phyloP scores from a whole-genome alignment of 2,113 vertebrate genomes.

The Sardina pilchardus region DNA sequence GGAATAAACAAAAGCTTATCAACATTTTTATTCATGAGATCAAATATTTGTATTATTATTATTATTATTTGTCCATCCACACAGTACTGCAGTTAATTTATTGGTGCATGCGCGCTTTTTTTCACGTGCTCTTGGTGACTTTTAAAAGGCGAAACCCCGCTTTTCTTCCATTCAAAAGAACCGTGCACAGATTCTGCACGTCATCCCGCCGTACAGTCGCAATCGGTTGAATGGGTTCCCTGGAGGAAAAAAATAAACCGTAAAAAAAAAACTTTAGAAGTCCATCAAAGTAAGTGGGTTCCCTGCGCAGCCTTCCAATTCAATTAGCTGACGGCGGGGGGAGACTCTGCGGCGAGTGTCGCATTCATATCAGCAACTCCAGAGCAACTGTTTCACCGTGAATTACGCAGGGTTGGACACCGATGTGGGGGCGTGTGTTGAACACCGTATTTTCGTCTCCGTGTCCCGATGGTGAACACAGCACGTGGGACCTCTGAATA shows the following conservation, averaged over 20 bases:
- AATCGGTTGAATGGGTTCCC: neutral
- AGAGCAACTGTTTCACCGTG: conserved; percentile 15
- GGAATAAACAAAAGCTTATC: too few relatives aligned
- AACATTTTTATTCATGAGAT: neutral
- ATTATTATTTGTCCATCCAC: neutral
- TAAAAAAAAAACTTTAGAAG: conserved; percentile 26
- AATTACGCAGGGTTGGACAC: conserved; percentile 28
- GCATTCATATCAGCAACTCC: conserved; percentile 36
- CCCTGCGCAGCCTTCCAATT: conserved; percentile 30
- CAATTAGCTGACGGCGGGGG: conserved; percentile 17
- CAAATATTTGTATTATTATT: neutral
- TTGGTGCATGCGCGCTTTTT: neutral
- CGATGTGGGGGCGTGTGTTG: neutral
- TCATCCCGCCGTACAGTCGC: neutral
- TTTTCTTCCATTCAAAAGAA: neutral
- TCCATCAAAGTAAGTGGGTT: conserved; percentile 37
- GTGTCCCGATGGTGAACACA: neutral
- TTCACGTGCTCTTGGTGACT: neutral
- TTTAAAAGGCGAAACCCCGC: neutral
- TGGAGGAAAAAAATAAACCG: conserved; percentile 15
- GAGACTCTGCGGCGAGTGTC: conserved; percentile 33
- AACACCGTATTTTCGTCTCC: neutral
- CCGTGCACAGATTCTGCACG: neutral
- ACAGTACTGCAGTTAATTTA: neutral
- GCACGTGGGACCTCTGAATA: conserved; percentile 12